phyloP scores from a whole-genome alignment of 2,113 vertebrate species.

The Halcyon malimbica region DNA sequence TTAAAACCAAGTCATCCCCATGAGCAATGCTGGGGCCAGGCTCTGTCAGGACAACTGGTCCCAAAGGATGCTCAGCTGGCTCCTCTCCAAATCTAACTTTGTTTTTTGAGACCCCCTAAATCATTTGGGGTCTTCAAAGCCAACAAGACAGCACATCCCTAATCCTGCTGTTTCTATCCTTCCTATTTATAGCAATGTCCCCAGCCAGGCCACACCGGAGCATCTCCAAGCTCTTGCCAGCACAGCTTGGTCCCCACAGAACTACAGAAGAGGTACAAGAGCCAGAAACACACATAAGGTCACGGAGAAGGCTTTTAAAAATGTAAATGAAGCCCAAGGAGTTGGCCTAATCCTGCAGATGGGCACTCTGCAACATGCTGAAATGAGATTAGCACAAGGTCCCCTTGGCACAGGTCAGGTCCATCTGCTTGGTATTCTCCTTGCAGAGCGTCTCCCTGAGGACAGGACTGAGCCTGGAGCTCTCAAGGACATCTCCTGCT shows the following conservation, averaged over 20 bases:
- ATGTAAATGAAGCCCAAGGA: conserved; percentile 16
- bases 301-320: neutral
- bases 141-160: neutral
- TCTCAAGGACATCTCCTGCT: neutral
- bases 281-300: neutral
- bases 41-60: neutral
- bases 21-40: accelerated
- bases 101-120: neutral
- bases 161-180: neutral
- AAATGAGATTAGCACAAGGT: conserved; percentile 46
- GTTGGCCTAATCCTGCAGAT: neutral
- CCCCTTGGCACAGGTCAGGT: neutral
- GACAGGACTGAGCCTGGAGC: neutral
- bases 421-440: conserved; percentile 43
- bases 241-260: neutral
- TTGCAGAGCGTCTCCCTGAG: neutral
- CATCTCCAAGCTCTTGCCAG: neutral
- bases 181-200: neutral
- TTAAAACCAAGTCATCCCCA: neutral
- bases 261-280: neutral
- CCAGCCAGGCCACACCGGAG: accelerated
- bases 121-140: neutral
- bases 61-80: neutral
- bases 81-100: neutral
- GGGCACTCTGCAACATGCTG: neutral